Base-by-base conservation (phyloP, 2,113 vertebrate genomes). In the Perca fluviatilis region DNA sequence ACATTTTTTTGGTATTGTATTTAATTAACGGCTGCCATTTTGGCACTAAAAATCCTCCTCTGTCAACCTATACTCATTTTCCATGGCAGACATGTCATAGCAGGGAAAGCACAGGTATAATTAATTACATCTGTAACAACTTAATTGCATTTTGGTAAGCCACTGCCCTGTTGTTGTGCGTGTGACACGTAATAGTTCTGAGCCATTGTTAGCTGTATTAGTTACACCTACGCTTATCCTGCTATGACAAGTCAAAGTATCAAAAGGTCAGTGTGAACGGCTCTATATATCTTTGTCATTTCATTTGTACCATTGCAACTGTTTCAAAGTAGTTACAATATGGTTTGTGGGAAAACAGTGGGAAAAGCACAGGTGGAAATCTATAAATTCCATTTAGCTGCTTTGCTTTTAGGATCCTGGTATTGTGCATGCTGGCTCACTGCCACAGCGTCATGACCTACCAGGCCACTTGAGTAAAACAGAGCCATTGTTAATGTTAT, bases 101-200 rank as follows among this genome's bases (percentile, higher is more conserved):
- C 66, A 68, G 25, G 43, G 57, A 56, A 54, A 6, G 40, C 23
- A 19, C 21, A 23, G 6, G n/a, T 60, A 30, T 76, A 53, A 51
- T 33, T 69, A 25, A 69, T 53, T 16, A 47, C 15, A 79, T 40
- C 51, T 40, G 23, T 15, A 50, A 60, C 14, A 0, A 56, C 56
- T 63, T 74, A 49, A 72, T 64, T 67, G 23, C 14, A 57, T 78
- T 80, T 75, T 7, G 18, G 0, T 40, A 49, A 70, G 19, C 16
- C 5, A 76, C 12, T 15, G 46, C 23, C 14, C 54, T 1, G 15
- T 4, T 47, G 3, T 46, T 18, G 3, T 43, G n/a, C 0, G 10
- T 43, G 21, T 3, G 0, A 50, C 36, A 47, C 16, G 43, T 36
- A 3, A 53, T 71, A 18, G 49, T 19, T 19, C 1, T 2, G 30